Conservation (phyloP, 2,888 invertebrate genomes). For the Podabrus alpinus region DNA sequence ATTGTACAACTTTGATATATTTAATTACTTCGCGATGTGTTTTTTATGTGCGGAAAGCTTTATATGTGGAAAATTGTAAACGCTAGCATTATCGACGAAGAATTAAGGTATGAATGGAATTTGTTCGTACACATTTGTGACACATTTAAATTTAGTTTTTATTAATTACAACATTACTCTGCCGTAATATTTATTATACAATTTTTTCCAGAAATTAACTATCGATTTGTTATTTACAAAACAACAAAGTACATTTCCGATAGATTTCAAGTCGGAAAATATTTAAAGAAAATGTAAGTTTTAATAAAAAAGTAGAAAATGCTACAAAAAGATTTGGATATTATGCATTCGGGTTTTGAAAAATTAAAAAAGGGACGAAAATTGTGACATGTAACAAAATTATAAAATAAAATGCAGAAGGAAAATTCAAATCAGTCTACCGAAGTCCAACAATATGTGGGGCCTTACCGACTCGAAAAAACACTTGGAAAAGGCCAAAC, state of each 20-base stretch:
- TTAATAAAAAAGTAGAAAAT: background rate
- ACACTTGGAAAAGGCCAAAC: slow-evolving; percentile 99
- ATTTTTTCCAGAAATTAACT: background rate
- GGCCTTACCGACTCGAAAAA: slow-evolving; percentile 98
- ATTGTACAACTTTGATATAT: slow-evolving; percentile 5
- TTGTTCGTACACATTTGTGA: background rate
- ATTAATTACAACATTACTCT: background rate
- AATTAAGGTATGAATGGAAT: background rate
- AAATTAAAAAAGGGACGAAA: slow-evolving; percentile 16
- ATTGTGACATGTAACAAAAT: slow-evolving; percentile 23
- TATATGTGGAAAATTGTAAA: background rate
- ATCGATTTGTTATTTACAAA: background rate
- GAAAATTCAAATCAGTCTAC: slow-evolving; percentile 55
- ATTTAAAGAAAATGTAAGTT: background rate
- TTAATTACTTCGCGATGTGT: background rate
- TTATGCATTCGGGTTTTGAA: slow-evolving; percentile 25
- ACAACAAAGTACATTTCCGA: background rate
- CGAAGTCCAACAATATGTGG: slow-evolving; percentile 92
- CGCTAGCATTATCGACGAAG: background rate
- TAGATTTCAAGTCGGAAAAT: background rate
- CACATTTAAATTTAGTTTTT: slow-evolving; percentile 3
- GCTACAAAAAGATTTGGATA: slow-evolving; percentile 8
- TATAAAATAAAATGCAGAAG: slow-evolving; percentile 48
- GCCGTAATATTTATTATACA: background rate
- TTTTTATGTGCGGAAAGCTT: background rate